Percentiles rank a stretch among this genome's conserved stretches.
Evolutionary conservation across 2,113 vertebrate genomes (phyloP).

Genomic region (Lepus americanus): DNA sequence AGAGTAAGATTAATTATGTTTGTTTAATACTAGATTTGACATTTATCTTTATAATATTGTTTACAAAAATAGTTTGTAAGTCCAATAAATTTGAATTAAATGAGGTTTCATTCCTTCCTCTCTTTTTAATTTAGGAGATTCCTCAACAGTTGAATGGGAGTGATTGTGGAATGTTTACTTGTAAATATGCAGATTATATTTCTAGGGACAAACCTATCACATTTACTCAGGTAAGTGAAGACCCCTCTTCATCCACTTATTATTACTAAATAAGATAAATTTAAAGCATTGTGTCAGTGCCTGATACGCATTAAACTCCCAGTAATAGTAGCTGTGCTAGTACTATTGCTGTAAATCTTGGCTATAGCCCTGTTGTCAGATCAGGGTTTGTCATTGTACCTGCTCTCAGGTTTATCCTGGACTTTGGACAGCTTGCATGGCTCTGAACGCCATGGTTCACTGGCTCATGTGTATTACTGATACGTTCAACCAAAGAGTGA

Average conservation of each 20-base stretch:
- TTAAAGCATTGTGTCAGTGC: not conserved
- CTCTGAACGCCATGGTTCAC: not conserved
- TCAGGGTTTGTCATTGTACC: not conserved
- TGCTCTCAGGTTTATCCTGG: not conserved
- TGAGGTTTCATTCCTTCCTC: slow-evolving; percentile 24
- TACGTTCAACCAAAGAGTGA: slow-evolving; percentile 6
- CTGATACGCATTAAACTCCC: not conserved
- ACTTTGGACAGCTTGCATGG: not conserved
- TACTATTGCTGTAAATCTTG: not conserved
- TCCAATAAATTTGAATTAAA: not conserved
- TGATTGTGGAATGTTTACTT: slow-evolving; percentile 96
- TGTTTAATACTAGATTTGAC: not conserved
- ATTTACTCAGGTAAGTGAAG: slow-evolving; percentile 92
- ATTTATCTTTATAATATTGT: not conserved
- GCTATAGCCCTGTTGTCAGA: not conserved
- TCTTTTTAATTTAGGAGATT: slow-evolving; percentile 90
- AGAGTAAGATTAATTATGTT: not conserved
- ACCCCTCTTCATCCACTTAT: not conserved
- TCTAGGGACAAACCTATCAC: slow-evolving; percentile 91
- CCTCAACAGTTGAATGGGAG: slow-evolving; percentile 95
- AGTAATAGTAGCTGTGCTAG: not conserved
- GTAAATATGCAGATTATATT: slow-evolving; percentile 96
- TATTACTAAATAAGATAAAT: not conserved
- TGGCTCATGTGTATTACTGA: not conserved
- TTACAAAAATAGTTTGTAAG: slow-evolving; percentile 15